Evolutionary conservation across 2,888 invertebrate species (phyloP).

Genomic region (Chrysolina americana): DNA sequence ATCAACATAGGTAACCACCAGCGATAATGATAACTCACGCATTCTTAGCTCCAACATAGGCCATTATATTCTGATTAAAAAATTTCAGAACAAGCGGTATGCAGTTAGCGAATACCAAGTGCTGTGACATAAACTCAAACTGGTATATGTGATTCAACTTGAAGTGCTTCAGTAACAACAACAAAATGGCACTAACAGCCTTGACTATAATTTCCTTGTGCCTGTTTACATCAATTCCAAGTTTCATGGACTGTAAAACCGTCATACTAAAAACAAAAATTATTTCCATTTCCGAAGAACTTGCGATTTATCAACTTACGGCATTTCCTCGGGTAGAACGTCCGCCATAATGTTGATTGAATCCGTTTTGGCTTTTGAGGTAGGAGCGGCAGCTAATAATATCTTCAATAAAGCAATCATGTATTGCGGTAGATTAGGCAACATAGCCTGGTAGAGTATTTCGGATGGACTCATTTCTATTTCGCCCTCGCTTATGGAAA

Average conservation of each 20-base stretch:
- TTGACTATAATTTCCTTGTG: conserved; percentile 99
- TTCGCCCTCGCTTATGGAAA: conserved; percentile 88
- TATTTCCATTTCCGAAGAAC: neutral
- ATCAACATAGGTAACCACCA: conserved; percentile 2
- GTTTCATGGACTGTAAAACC: conserved; percentile 92
- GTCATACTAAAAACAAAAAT: conserved; percentile 77
- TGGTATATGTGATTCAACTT: conserved; percentile 98
- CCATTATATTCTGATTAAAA: conserved; percentile 97
- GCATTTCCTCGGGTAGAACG: conserved; percentile 97
- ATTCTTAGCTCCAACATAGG: conserved; percentile 95
- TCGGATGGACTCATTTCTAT: conserved; percentile 89
- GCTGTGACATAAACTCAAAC: conserved; percentile 99
- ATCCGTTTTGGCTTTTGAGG: conserved; percentile 97
- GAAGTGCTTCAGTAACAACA: conserved; percentile 95
- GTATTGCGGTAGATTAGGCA: conserved; percentile 96
- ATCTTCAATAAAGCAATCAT: conserved; percentile 98
- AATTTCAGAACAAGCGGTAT: conserved; percentile 98
- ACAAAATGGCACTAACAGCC: conserved; percentile 91
- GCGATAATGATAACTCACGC: conserved; percentile 72
- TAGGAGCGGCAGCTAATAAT: conserved; percentile 96
- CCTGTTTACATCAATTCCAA: conserved; percentile 97
- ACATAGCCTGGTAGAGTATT: conserved; percentile 90
- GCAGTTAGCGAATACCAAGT: conserved; percentile 98
- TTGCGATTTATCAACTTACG: conserved; percentile 71
- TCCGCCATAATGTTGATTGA: conserved; percentile 99